Base-by-base conservation (phyloP, 30 jellyfish, hydroid and myxozoan species). In the Kudoa iwatai region DNA sequence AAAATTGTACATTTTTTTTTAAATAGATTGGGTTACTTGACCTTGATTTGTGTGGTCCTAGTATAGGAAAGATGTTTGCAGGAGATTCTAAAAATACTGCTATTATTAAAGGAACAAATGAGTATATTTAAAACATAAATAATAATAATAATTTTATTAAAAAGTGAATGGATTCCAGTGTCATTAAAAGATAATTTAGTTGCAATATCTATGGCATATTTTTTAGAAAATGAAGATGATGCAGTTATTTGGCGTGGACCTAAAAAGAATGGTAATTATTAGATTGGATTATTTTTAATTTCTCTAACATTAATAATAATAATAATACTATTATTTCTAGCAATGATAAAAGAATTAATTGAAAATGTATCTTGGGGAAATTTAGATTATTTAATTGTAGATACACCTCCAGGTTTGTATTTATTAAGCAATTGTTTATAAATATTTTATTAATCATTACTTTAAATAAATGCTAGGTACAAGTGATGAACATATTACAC, bases 201-300 rank as follows among this genome's bases (percentile, higher is more conserved):
- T 3, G 66, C 60, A 0, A 71, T 71, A 86, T 54, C 84, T 13
- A 50, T 62, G 35, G 93, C 81, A 10, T 71, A 59, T 46, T 65
- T 71, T 15, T 53, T 71, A 19, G 53, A 54, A 22, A 47, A 66
- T 17, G 83, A 62, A 17, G 93, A 71, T n/a, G n/a, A n/a, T 20
- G 93, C 93, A n/a, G 87, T 71, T 10, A 71, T 71, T 15, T 71
- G 93, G 93, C 51, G 93, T 34, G 93, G 93, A 11, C 93, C 93
- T 25, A 51, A 65, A 18, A 71, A 71, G 54, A 71, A 71, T 52
- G n/a, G n/a, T n/a, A n/a, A n/a, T n/a, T n/a, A n/a, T n/a, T n/a
- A n/a, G n/a, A n/a, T n/a, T n/a, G n/a, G n/a, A n/a, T n/a, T n/a
- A n/a, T n/a, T n/a, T n/a, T n/a, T n/a, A n/a, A n/a, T n/a, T n/a